Evolutionary conservation across 2,888 invertebrate genomes (phyloP).

Genomic region (Dendrolimus houi): DNA sequence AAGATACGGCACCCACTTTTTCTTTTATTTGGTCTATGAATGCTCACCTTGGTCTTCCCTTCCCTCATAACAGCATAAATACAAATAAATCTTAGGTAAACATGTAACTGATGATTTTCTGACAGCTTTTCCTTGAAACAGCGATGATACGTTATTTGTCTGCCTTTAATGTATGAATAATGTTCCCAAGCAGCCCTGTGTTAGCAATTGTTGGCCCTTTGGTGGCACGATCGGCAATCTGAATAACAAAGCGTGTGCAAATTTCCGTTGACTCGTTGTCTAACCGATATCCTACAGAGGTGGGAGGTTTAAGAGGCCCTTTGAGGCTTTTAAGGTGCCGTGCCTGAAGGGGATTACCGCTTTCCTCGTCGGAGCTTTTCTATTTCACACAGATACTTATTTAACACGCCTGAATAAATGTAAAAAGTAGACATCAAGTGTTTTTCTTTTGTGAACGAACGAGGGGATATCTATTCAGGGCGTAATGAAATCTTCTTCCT

Average conservation of each 20-base stretch:
- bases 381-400: neutral
- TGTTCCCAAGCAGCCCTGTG: slow-evolving; percentile 12
- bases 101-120: no score
- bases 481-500: no score
- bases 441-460: neutral
- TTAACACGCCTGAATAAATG: neutral
- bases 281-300: slow-evolving; percentile 1
- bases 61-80: no score
- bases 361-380: slow-evolving; percentile 1
- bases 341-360: neutral
- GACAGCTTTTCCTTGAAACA: no score
- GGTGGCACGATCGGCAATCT: slow-evolving; percentile 33
- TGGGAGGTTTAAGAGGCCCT: neutral
- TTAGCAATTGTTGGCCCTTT: slow-evolving; percentile 30
- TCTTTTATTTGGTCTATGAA: no score
- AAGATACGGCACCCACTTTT: no score
- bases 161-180: no score
- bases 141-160: no score
- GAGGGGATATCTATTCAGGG: no score
- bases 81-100: no score
- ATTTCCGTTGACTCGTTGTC: slow-evolving; percentile 11
- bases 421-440: neutral
- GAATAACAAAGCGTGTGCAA: slow-evolving; percentile 37
- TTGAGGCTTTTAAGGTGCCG: neutral
- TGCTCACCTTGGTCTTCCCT: no score